A percentile compares a stretch with the other conserved stretches of the same genome.
phyloP scores from a whole-genome alignment of 1,140 invertebrate genomes.

The Vollenhovia emeryi region DNA sequence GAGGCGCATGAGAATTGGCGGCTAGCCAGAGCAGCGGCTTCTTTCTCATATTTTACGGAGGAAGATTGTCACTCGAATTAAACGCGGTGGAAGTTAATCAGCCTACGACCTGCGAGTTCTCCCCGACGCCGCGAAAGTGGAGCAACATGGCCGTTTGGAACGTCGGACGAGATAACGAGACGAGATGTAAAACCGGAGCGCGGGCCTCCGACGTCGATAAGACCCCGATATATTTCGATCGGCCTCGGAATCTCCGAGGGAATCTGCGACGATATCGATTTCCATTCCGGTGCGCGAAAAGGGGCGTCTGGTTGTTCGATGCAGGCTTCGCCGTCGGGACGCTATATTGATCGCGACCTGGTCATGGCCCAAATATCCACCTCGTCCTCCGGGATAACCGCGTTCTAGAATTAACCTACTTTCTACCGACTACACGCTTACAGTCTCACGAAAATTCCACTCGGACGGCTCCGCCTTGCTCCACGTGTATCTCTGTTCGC shows the following conservation, averaged over 20 bases:
- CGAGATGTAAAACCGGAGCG: constrained; percentile 36
- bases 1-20: background rate
- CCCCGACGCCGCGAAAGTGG: constrained; percentile 45
- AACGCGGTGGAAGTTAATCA: background rate
- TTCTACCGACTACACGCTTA: constrained; percentile 59
- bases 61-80: background rate
- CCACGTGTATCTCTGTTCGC: background rate
- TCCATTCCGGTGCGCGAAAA: constrained; percentile 50
- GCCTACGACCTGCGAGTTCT: background rate
- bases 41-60: background rate
- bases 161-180: constrained; percentile 15
- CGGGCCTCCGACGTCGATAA: background rate
- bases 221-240: constrained; percentile 47
- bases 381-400: constrained; percentile 80
- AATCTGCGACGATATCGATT: constrained; percentile 38
- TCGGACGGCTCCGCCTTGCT: background rate
- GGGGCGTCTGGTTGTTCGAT: constrained; percentile 45
- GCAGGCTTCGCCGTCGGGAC: constrained; percentile 73
- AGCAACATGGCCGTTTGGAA: constrained; percentile 35
- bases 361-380: constrained; percentile 84
- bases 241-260: background rate
- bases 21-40: background rate
- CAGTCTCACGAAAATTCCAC: constrained; percentile 36
- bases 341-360: constrained; percentile 84
- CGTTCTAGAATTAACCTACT: constrained; percentile 81